Evolutionary conservation across 2,888 invertebrate genomes (phyloP), one percentile per base, ranked within the genome.

Genomic region (Nipponacmea schrenckii): DNA sequence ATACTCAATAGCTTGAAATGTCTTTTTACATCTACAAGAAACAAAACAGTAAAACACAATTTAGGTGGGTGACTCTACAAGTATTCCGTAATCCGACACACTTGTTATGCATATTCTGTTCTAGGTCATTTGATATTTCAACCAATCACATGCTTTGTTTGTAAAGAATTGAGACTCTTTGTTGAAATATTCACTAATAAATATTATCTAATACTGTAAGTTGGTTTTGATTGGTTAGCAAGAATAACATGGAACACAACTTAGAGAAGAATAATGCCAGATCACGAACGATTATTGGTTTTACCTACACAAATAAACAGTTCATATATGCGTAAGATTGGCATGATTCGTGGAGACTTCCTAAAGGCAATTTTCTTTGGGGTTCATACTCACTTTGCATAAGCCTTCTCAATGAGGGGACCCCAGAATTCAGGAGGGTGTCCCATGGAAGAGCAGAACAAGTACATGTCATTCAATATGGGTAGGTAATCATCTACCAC

Each of bases 341-440:
- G 39, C 7, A 39, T 8, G 10, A 10, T 1, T 39, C n/a, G 39
- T 39, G 7, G 10, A 10, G 39, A 8, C 7, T 39, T 39, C 7
- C 10, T 2, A 7, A 8, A n/a, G n/a, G n/a, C n/a, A n/a, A n/a
- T n/a, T n/a, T n/a, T n/a, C n/a, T n/a, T n/a, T 15, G 48, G 48
- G 7, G 26, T 1, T 1, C 14, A n/a, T 50, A 85, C 91, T 90
- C 89, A 94, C 94, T 94, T 94, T 77, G 94, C 94, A 88, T 94
- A 94, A 17, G 94, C 94, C 89, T 94, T 94, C 89, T 94, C 94
- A 56, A 94, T 89, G 67, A 94, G 90, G 31, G 94, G 92, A 63
- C 93, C 92, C 93, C 94, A 94, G 91, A 93, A 94, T 89, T 94
- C 94, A 4, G 80, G 83, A 0, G 85, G 84, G 64, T 90, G 90